Evolutionary conservation across 1,140 invertebrate species (phyloP).

Genomic region (Rhyacophila brunnea): DNA sequence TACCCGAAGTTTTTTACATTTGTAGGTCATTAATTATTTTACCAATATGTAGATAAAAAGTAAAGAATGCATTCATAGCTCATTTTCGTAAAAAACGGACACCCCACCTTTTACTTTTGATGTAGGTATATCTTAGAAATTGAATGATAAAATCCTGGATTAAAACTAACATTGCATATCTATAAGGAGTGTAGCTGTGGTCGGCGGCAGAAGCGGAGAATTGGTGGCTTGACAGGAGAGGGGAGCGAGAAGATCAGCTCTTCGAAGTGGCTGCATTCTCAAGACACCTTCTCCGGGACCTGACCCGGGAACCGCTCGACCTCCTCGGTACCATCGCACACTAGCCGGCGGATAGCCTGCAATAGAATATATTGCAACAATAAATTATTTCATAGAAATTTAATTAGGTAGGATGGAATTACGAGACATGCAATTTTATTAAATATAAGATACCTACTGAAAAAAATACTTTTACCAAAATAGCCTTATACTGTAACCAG

Average conservation of each 20-base stretch:
- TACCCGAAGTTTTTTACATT: too few relatives aligned
- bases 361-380: constrained; percentile 16
- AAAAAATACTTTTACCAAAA: too few relatives aligned
- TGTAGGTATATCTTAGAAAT: too few relatives aligned
- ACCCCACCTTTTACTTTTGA: too few relatives aligned
- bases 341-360: constrained; percentile 78
- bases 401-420: constrained; percentile 12
- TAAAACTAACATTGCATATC: constrained; percentile 61
- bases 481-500: too few relatives aligned
- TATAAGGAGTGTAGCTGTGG: constrained; percentile 63
- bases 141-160: too few relatives aligned
- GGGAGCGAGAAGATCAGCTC: constrained; percentile 66
- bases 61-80: too few relatives aligned
- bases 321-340: constrained; percentile 84
- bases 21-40: too few relatives aligned
- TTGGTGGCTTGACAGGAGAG: constrained; percentile 73
- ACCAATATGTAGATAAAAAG: too few relatives aligned
- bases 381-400: background rate
- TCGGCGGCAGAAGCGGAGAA: constrained; percentile 69
- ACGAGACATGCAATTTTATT: constrained; percentile 26
- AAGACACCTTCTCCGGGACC: constrained; percentile 60
- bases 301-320: constrained; percentile 72
- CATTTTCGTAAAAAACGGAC: too few relatives aligned
- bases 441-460: too few relatives aligned
- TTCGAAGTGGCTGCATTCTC: constrained; percentile 55